These are phyloP conservation scores for Cynocephalus volans DNA, from an alignment of 2,113 vertebrate genomes.

Conservation along the genomic window DNA sequence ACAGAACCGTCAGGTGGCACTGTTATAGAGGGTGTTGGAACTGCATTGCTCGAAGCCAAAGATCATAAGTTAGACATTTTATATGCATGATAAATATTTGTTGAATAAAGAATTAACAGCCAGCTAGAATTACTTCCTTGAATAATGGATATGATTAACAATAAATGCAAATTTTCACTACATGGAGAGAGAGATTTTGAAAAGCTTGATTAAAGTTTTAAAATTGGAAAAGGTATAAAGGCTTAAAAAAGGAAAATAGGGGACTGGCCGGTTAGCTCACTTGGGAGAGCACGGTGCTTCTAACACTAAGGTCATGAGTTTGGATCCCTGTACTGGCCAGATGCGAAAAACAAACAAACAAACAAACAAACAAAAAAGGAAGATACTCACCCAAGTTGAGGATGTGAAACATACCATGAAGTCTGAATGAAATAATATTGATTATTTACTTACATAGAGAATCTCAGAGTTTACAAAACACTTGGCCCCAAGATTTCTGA, in stretches of 20 bases:
- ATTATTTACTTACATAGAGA: neutral
- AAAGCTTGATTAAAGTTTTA: neutral
- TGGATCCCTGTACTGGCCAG: too few species aligned
- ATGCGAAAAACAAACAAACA: too few species aligned
- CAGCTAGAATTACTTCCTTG: neutral
- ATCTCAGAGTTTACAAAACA: neutral
- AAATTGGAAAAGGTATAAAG: neutral
- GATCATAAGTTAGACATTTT: neutral
- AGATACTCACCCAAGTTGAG: neutral
- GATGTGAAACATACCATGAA: neutral
- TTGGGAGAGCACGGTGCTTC: too few species aligned
- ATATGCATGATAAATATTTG: neutral
- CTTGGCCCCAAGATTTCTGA: neutral
- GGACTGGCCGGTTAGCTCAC: too few species aligned
- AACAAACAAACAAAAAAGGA: neutral
- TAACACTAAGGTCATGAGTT: too few species aligned
- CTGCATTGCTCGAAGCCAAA: neutral
- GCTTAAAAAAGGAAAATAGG: neutral
- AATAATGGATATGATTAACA: slow-evolving; percentile 9
- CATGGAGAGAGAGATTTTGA: neutral
- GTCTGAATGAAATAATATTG: neutral
- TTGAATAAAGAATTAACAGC: slow-evolving; percentile 36
- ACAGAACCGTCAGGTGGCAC: neutral
- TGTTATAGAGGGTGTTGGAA: neutral
- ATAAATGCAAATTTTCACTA: neutral